Conservation (phyloP, 2,797 vertebrate genomes). For the Nannoperca obscura region DNA sequence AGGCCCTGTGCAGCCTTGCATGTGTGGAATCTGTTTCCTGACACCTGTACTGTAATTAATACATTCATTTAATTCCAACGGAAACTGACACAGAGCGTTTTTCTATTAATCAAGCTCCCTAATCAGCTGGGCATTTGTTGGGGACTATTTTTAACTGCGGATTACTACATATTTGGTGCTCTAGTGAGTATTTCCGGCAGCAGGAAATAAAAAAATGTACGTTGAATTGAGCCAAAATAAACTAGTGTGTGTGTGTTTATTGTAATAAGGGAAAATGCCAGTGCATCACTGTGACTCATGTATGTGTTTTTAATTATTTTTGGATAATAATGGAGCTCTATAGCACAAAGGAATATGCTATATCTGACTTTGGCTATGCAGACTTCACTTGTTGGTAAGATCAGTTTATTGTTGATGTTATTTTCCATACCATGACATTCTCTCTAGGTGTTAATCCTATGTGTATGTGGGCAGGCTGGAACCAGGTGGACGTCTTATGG, state of each 20-base stretch:
- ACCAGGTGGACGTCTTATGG: conserved; percentile 5
- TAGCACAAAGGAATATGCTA: background rate
- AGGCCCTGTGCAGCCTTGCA: too few relatives aligned
- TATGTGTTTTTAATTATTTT: conserved; percentile 2
- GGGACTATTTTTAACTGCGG: background rate
- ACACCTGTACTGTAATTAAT: too few relatives aligned
- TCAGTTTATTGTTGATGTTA: background rate
- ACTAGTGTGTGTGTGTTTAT: background rate
- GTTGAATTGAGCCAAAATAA: background rate
- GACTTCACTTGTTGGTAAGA: background rate
- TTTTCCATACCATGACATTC: background rate
- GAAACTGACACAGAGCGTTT: too few relatives aligned
- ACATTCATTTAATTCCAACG: too few relatives aligned
- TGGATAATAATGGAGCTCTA: background rate
- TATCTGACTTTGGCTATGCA: background rate
- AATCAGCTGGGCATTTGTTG: background rate
- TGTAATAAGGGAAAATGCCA: background rate
- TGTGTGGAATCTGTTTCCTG: too few relatives aligned
- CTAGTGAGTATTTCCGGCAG: background rate
- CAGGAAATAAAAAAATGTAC: background rate
- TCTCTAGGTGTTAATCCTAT: background rate
- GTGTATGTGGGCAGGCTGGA: conserved; percentile 25
- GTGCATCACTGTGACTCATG: background rate
- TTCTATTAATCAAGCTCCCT: too few relatives aligned
- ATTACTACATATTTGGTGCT: background rate